Evolutionary conservation across 2,888 invertebrate species (phyloP), one percentile per base, ranked within the genome.

Genomic region (Meiosimyza decipiens): DNA sequence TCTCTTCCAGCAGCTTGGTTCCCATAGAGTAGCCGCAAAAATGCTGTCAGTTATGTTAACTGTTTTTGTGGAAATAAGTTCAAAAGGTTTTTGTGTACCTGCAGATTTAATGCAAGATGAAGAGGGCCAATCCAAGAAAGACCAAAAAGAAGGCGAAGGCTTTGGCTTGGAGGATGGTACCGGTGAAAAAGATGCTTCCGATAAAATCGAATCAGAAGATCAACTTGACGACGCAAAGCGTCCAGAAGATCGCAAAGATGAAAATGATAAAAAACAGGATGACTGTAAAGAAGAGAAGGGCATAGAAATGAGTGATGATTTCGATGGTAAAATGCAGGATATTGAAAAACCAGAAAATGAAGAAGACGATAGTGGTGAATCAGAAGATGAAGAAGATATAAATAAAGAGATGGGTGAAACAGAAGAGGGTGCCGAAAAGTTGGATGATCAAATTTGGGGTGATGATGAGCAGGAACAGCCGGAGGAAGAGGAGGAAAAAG

Each of bases 381-480:
- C 91, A 0, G 89, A 93, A 15, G 90, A 93, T 15, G 91, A 93
- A 75, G 93, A 95, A 22, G 94, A 98, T 78, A 89, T 94, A 3
- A 97, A 98, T 77, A 97, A 98, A 84, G 94, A 98, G 89, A 97
- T 99, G 96, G 99, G 98, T 28, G 96, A 99, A 73, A 95, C 95
- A 0, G 95, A 94, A 76, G 92, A 93, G 80, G 93, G 91, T n/a
- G 93, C 94, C 2, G 95, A 96, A 74, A 92, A 93, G 87, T 89
- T 94, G 18, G 94, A 94, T 80, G 91, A 94, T 83, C 91, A 94
- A 88, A 92, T 94, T 79, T 94, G 94, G 94, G 93, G 93, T 6
- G 94, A 94, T 6, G 96, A 97, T 81, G 96, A 97, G 82, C 92
- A 95, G 55, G 94, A 95, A 79, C 90, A 91, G 1, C 89, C 90